These are phyloP conservation scores for Petrosia ficiformis DNA, from an alignment of 37 sponge, comb jelly and placozoan genomes.

Conservation along the genomic window DNA sequence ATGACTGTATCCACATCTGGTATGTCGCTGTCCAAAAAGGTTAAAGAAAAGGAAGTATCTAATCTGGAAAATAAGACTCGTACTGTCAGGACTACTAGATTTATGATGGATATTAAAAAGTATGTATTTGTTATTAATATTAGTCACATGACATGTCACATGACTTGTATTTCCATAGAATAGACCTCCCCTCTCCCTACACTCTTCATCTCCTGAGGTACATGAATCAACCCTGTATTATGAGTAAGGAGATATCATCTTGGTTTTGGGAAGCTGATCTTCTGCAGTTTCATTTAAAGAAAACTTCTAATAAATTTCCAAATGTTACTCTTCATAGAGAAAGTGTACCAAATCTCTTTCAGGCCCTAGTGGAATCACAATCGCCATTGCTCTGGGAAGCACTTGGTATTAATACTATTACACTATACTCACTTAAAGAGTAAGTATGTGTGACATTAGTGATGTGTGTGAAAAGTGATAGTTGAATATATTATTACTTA, in stretches of 20 bases:
- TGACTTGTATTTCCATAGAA: slow-evolving; percentile 9
- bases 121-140: neutral
- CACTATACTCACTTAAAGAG: slow-evolving; percentile 36
- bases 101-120: neutral
- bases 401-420: neutral
- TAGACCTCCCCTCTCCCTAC: slow-evolving; percentile 17
- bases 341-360: slow-evolving; percentile 15
- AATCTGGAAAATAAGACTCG: too few species aligned
- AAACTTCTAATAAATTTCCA: slow-evolving; percentile 1
- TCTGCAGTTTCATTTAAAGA: neutral
- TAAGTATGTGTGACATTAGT: slow-evolving; percentile 8
- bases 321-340: neutral
- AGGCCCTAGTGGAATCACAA: neutral
- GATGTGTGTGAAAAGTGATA: neutral
- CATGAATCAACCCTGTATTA: slow-evolving; percentile 8
- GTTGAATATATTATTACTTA: neutral
- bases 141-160: too few species aligned
- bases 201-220: slow-evolving; percentile 21
- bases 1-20: too few species aligned
- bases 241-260: slow-evolving; percentile 35
- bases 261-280: slow-evolving; percentile 59
- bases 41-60: too few species aligned
- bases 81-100: too few species aligned
- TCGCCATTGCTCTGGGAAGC: neutral
- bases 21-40: too few species aligned